phyloP scores from a whole-genome alignment of 2,888 invertebrate genomes.

The Trachelus troglodyta region DNA sequence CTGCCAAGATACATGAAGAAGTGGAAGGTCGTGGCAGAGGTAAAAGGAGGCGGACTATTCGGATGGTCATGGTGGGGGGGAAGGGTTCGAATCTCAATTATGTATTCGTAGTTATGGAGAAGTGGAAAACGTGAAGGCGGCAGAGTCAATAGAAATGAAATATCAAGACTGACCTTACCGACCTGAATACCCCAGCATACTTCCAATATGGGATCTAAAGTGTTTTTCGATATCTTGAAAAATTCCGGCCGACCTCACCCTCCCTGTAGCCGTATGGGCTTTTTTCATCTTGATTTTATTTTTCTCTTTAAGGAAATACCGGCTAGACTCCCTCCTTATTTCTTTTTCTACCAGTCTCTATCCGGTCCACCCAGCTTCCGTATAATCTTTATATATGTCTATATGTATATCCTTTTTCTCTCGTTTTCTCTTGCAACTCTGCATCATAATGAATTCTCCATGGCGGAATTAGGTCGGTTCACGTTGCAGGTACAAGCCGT shows the following conservation, averaged over 20 bases:
- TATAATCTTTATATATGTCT: neutral
- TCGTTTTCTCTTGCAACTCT: neutral
- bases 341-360: neutral
- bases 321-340: neutral
- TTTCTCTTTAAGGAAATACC: constrained; percentile 9
- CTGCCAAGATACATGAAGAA: constrained; percentile 11
- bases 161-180: constrained; percentile 44
- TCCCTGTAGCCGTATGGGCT: neutral
- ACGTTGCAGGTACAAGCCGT: neutral
- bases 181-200: constrained; percentile 21
- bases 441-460: neutral
- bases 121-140: constrained; percentile 18
- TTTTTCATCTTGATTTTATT: constrained; percentile 40
- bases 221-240: constrained; percentile 54
- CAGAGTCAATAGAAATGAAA: constrained; percentile 51
- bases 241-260: constrained; percentile 33
- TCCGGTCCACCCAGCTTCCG: neutral
- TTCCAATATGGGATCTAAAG: constrained; percentile 50
- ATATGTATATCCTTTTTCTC: neutral
- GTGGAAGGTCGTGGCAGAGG: neutral
- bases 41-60: neutral
- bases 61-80: neutral
- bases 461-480: neutral
- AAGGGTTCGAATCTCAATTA: constrained; percentile 44
- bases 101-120: constrained; percentile 44